These are phyloP conservation scores for Oscheius myriophilus DNA, from an alignment of 2,888 invertebrate species.

Conservation along the genomic window DNA sequence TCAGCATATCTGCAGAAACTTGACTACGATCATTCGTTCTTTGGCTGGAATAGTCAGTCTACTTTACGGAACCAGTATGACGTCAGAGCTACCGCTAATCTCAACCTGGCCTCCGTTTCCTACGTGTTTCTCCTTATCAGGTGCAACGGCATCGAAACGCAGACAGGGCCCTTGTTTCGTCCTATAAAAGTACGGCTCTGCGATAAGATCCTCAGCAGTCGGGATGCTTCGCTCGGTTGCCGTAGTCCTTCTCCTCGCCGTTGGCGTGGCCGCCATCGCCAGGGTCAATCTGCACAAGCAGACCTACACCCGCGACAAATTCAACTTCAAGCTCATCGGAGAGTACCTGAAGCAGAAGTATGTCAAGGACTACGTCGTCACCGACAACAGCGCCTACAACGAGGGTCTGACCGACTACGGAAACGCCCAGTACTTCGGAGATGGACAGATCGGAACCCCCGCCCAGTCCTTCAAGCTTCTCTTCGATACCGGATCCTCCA, in stretches of 20 bases:
- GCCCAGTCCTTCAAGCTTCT: conserved; percentile 75
- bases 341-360: conserved; percentile 50
- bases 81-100: no score
- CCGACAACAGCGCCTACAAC: conserved; percentile 46
- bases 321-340: conserved; percentile 43
- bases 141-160: no score
- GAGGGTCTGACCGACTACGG: conserved; percentile 59
- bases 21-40: no score
- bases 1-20: no score
- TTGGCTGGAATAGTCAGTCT: no score
- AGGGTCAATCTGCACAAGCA: conserved; percentile 51
- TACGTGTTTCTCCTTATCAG: no score
- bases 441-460: conserved; percentile 74
- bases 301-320: conserved; percentile 40
- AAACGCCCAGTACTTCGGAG: conserved; percentile 75
- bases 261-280: conserved; percentile 22
- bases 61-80: no score
- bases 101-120: no score
- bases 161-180: background rate
- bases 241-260: conserved; percentile 29
- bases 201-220: conserved; percentile 16
- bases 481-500: conserved; percentile 98
- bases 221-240: conserved; percentile 27
- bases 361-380: conserved; percentile 30
- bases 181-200: conserved; percentile 6